These are phyloP conservation scores for Buphagus erythrorhynchus DNA, from an alignment of 2,797 vertebrate species.

Conservation along the genomic window DNA sequence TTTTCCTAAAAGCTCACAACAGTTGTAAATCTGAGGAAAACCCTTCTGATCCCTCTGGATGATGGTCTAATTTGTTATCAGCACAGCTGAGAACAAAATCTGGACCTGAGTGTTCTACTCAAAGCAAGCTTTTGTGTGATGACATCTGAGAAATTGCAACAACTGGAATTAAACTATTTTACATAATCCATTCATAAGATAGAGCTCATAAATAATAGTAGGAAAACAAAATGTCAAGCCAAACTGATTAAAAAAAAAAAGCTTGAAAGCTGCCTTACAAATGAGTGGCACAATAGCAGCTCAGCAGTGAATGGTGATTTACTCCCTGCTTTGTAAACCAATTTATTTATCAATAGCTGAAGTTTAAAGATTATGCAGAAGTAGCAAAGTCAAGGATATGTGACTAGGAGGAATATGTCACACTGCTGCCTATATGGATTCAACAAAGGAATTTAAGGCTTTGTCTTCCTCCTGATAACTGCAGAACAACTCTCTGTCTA, in stretches of 20 bases:
- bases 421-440: neutral
- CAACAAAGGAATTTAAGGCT: neutral
- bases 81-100: neutral
- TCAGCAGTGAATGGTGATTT: slow-evolving; percentile 32
- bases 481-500: neutral
- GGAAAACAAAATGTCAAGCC: slow-evolving; percentile 45
- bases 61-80: slow-evolving; percentile 16
- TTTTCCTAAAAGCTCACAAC: neutral
- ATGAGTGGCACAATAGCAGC: slow-evolving; percentile 26
- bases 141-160: slow-evolving; percentile 28
- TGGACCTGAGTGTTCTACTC: neutral
- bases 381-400: neutral
- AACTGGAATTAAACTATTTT: slow-evolving; percentile 54
- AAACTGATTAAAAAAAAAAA: slow-evolving; percentile 50
- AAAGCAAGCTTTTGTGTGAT: neutral
- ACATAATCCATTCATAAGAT: slow-evolving; percentile 59
- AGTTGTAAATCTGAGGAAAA: slow-evolving; percentile 7
- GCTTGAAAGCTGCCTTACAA: slow-evolving; percentile 39
- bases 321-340: slow-evolving; percentile 8
- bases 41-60: neutral
- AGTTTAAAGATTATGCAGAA: slow-evolving; percentile 37
- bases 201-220: slow-evolving; percentile 54
- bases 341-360: slow-evolving; percentile 46
- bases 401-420: neutral
- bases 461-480: neutral